Base-by-base conservation (phyloP, 2,797 vertebrate species). In the Dicrostonyx torquatus region DNA sequence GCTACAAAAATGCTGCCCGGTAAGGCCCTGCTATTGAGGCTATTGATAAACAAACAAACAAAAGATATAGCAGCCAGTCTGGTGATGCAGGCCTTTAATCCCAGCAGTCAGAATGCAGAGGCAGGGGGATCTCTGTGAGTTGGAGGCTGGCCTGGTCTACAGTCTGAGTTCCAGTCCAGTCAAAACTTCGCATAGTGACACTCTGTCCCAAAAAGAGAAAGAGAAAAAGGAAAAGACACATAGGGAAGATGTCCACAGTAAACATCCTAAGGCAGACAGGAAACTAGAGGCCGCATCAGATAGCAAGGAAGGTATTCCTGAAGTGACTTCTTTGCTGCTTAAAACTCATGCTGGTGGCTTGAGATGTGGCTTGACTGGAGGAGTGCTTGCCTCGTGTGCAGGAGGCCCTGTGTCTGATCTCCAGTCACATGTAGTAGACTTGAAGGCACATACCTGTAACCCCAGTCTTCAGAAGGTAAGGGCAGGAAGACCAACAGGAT, bases 171-270 rank as follows among this genome's bases (percentile, higher is more conserved):
- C 24, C 11, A 45, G 40, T 68, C 45, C 64, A 48, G 20, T 26
- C 20, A 50, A n/a, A 24, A 26, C 34, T 85, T 50, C 45, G 50
- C 43, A 50, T 17, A 24, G 45, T 85, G 64, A 85, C 43, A 85
- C 12, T 55, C 34, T n/a, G 43, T n/a, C n/a, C 78, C 34, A 73
- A 73, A 66, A 60, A 43, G 79, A 84, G 43, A 24, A 24, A 48
- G 3, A 34, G 82, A 48, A n/a, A n/a, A 14, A 15, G 6, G 55
- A 58, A 24, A 15, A 66, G 29, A 64, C 17, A 48, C 12, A 45
- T 1, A 14, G 43, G 14, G n/a, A 73, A 1, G 3, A n/a, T 14
- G 13, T 6, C 43, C 55, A 0, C 0, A 34, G 37, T 0, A 5
- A 6, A 24, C 31, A 26, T 48, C 29, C 4, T 0, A 18, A 15